Conservation (phyloP, 2,797 vertebrate species). For the Schizothorax lantsangensis region DNA sequence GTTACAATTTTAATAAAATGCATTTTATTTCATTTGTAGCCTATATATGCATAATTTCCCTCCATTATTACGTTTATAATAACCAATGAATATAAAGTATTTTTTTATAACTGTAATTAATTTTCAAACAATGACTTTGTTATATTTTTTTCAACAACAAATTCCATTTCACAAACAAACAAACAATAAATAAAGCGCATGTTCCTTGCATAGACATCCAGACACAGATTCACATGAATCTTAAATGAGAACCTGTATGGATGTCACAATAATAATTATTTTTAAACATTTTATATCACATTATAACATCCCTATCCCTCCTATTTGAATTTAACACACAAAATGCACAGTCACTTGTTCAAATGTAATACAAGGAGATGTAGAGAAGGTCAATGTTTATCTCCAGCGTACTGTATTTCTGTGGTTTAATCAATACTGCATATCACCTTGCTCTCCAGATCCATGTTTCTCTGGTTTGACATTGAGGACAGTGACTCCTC, state of each 20-base stretch:
- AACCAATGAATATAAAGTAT: neutral
- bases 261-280: neutral
- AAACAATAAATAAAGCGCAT: neutral
- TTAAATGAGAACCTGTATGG: neutral
- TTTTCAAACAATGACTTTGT: neutral
- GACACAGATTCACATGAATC: neutral
- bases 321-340: slow-evolving; percentile 35
- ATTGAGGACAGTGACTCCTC: slow-evolving; percentile 37
- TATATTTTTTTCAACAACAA: neutral
- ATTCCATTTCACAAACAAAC: neutral
- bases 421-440: slow-evolving; percentile 52
- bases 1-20: neutral
- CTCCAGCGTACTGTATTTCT: slow-evolving; percentile 46
- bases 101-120: neutral
- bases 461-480: slow-evolving; percentile 22
- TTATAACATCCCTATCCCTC: neutral
- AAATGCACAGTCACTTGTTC: slow-evolving; percentile 36
- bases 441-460: slow-evolving; percentile 48
- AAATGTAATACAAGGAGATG: slow-evolving; percentile 53
- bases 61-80: neutral
- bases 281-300: neutral
- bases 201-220: neutral
- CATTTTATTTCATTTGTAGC: neutral
- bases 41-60: neutral
- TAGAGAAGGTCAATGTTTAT: slow-evolving; percentile 51